Percentiles rank a stretch among this genome's conserved stretches.
Evolutionary conservation across 2,888 invertebrate species (phyloP).

Genomic region (Aspidiotus destructor): DNA sequence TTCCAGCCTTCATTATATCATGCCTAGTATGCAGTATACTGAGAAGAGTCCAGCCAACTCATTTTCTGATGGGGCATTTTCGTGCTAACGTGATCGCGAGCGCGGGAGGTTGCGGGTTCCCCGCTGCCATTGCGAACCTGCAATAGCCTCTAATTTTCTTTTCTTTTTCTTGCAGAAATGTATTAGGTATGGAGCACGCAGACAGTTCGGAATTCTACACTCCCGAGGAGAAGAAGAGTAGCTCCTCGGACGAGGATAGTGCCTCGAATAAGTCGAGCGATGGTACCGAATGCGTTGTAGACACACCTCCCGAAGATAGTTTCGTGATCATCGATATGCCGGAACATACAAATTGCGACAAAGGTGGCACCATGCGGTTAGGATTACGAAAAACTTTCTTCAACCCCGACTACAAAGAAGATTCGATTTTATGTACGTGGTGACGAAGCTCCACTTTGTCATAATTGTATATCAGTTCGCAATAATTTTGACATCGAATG

Average conservation of each 20-base stretch:
- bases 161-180: slow-evolving; percentile 36
- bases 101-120: too few relatives aligned
- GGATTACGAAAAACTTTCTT: slow-evolving; percentile 87
- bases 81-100: too few relatives aligned
- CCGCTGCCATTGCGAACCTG: too few relatives aligned
- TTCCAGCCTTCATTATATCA: too few relatives aligned
- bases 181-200: slow-evolving; percentile 36
- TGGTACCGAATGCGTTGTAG: background rate
- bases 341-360: slow-evolving; percentile 83
- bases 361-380: slow-evolving; percentile 97
- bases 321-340: slow-evolving; percentile 97
- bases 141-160: too few relatives aligned
- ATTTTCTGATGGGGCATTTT: too few relatives aligned
- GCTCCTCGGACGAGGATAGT: background rate
- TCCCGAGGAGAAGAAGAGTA: background rate
- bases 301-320: slow-evolving; percentile 41
- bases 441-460: background rate
- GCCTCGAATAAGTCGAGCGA: background rate
- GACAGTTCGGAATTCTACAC: slow-evolving; percentile 26
- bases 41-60: too few relatives aligned
- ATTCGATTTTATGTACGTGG: slow-evolving; percentile 53
- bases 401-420: slow-evolving; percentile 45
- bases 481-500: too few relatives aligned
- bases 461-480: too few relatives aligned
- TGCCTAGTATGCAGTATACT: too few relatives aligned